phyloP scores from a whole-genome alignment of 2,797 vertebrate species.

The Vultur gryphus region DNA sequence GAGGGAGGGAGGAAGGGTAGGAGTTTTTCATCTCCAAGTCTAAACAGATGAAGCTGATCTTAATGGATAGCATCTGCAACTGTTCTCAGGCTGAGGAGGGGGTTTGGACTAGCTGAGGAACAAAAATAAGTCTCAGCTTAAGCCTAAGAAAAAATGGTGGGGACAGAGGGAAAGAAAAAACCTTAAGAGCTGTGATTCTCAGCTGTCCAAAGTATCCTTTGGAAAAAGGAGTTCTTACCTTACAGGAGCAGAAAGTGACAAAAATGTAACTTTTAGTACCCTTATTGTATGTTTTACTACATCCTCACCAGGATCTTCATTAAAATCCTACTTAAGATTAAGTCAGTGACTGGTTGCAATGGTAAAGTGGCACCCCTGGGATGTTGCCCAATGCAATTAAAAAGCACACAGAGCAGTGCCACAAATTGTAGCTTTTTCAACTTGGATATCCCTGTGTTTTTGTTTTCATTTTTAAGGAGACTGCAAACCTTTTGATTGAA shows the following conservation, averaged over 20 bases:
- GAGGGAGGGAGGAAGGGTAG: not conserved
- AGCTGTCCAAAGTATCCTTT: not conserved
- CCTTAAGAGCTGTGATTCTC: not conserved
- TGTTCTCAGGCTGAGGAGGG: slow-evolving; percentile 58
- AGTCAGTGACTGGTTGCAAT: not conserved
- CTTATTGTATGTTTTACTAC: slow-evolving; percentile 1
- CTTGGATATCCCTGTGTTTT: not conserved
- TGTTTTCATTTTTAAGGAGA: not conserved
- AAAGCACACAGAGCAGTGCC: not conserved
- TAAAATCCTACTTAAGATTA: slow-evolving; percentile 13
- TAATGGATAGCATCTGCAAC: slow-evolving; percentile 75
- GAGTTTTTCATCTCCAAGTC: slow-evolving; percentile 66
- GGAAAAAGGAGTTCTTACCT: not conserved
- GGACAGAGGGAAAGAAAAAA: not conserved
- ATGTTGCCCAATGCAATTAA: not conserved
- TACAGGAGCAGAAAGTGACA: not conserved
- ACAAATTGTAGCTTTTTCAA: not conserved
- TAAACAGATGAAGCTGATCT: slow-evolving; percentile 70
- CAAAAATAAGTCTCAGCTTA: not conserved
- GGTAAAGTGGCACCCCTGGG: not conserved
- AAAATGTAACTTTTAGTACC: not conserved
- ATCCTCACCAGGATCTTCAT: slow-evolving; percentile 3
- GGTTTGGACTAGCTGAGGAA: not conserved
- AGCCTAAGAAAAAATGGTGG: slow-evolving; percentile 8
- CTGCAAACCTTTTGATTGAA: not conserved